A percentile compares a stretch with the other conserved stretches of the same genome.
phyloP scores from a whole-genome alignment of 2,113 vertebrate genomes.

The Columba livia region DNA sequence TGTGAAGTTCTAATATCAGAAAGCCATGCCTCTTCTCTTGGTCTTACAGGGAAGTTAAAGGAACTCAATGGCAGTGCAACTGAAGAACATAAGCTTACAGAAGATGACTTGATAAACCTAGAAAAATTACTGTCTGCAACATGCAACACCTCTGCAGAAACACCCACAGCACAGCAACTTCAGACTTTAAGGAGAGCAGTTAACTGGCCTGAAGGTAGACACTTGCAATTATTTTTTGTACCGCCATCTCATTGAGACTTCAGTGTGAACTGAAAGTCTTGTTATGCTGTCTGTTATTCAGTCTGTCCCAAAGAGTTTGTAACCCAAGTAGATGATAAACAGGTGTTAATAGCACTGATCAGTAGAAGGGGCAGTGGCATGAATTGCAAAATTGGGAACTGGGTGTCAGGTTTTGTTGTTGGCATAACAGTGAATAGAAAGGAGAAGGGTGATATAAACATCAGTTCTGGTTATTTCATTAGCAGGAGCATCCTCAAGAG shows the following conservation, averaged over 20 bases:
- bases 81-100: constrained; percentile 79
- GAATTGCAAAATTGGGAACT: background rate
- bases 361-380: background rate
- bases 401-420: background rate
- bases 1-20: background rate
- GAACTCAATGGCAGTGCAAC: constrained; percentile 80
- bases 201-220: constrained; percentile 91
- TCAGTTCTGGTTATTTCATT: background rate
- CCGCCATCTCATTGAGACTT: background rate
- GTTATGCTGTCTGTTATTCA: background rate
- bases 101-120: constrained; percentile 78
- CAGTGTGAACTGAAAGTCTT: background rate
- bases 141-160: constrained; percentile 74
- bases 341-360: background rate
- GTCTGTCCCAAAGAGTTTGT: background rate
- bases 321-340: background rate
- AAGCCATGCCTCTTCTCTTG: background rate
- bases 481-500: background rate
- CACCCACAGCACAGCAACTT: constrained; percentile 85
- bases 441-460: background rate
- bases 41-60: constrained; percentile 86
- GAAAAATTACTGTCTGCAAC: constrained; percentile 81
- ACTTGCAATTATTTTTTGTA: background rate
- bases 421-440: background rate
- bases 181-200: constrained; percentile 89